Evolutionary conservation across 2,888 invertebrate species (phyloP).

Genomic region (Arge pagana): DNA sequence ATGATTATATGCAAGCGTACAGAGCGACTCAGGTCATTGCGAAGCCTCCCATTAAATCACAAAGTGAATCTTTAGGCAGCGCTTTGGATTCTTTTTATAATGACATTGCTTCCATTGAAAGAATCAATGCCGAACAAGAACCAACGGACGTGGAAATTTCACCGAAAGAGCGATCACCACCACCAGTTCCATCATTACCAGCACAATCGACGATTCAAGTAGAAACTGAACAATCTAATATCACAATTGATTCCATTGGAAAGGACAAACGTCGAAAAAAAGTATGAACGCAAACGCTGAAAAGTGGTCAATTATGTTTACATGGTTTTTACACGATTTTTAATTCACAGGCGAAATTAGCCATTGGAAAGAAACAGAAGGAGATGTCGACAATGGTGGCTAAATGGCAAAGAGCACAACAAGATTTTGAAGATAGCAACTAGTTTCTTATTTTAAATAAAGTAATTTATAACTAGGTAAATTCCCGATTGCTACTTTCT

Average conservation of each 20-base stretch:
- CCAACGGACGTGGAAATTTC: constrained; percentile 29
- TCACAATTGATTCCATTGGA: constrained; percentile 34
- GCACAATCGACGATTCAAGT: constrained; percentile 10
- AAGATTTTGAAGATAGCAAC: constrained; percentile 52
- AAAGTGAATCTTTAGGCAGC: constrained; percentile 54
- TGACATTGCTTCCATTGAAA: constrained; percentile 64
- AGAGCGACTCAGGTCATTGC: constrained; percentile 53
- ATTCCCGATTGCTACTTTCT: too few species aligned
- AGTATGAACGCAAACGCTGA: constrained; percentile 36
- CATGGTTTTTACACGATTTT: background rate
- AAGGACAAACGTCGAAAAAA: constrained; percentile 60
- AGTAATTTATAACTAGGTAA: too few species aligned
- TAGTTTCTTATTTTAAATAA: too few species aligned
- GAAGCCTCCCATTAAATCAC: constrained; percentile 52
- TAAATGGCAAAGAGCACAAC: constrained; percentile 74
- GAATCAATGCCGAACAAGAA: constrained; percentile 36
- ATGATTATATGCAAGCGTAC: constrained; percentile 50
- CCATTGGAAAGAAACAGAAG: constrained; percentile 71
- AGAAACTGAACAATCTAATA: constrained; percentile 25
- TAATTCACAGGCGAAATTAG: constrained; percentile 61
- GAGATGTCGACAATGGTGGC: constrained; percentile 71
- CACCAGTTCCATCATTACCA: too few species aligned
- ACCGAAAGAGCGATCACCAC: too few species aligned
- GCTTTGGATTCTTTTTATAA: constrained; percentile 67
- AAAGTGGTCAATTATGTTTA: background rate